Base-by-base conservation (phyloP, 2,113 vertebrate species). In the Megalops atlanticus region DNA sequence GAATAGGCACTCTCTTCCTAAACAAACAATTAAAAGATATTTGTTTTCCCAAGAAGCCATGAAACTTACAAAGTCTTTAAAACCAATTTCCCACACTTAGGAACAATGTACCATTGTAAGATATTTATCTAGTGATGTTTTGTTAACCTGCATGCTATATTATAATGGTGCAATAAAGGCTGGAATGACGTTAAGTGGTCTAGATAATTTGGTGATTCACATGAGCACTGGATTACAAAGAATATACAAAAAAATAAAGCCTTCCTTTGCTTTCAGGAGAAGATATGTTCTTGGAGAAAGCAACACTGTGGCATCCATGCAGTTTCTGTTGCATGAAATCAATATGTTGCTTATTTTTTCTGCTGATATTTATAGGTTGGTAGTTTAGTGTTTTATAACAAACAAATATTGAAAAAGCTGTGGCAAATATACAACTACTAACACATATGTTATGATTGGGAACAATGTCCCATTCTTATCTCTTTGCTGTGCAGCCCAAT, bases 361-460 rank as follows among this genome's bases (percentile, higher is more conserved):
- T 24, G 58, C 58, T 64, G 58, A 64, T 10, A 24, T 64, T 31
- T 64, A 64, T 10, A 64, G 58, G n/a, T 31, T 24, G 58, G 31
- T 64, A 64, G n/a, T 64, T 31, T 64, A 64, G n/a, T 21, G 58
- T 64, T 31, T 64, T 64, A 73, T 40, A 68, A 77, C 72, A 78
- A 78, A 16, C 64, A 45, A 64, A 79, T 74, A 40, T 18, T 6
- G 14, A 39, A 41, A 10, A 14, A 33, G 27, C 36, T 69, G 36
- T 74, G 77, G 78, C 40, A 40, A 52, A 86, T 75, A 58, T 40
- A 76, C 79, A 68, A 72, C 31, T 69, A 64, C 82, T 83, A 80
- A 80, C 80, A 82, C 43, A 75, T 24, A 43, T 82, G 78, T 84
- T 85, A 80, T 83, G 52, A 85, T 81, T 84, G 0, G 74, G 83